These are phyloP conservation scores for Iphiclides podalirius DNA, from an alignment of 2,888 invertebrate genomes.

Conservation along the genomic window DNA sequence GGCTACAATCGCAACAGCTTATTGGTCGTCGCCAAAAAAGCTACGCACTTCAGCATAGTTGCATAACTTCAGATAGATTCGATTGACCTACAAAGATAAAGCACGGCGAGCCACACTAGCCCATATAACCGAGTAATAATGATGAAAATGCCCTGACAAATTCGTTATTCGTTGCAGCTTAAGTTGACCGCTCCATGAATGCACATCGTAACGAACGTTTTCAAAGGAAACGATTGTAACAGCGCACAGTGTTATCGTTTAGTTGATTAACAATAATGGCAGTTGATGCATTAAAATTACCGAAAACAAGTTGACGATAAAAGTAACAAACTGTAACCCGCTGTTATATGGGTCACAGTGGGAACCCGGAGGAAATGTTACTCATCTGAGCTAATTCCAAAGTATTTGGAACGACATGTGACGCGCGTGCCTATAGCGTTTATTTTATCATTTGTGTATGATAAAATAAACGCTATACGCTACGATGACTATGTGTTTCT, in stretches of 20 bases:
- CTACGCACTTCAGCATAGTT: not conserved
- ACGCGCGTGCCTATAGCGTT: not conserved
- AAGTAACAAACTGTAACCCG: not conserved
- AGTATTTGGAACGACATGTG: not conserved
- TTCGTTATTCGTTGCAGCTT: not conserved
- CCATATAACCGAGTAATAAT: not conserved
- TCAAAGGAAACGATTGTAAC: not conserved
- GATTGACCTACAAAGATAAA: slow-evolving; percentile 16
- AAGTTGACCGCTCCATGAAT: not conserved
- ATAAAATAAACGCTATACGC: too few relatives aligned
- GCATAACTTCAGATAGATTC: slow-evolving; percentile 5
- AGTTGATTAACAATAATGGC: not conserved
- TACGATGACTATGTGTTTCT: too few relatives aligned
- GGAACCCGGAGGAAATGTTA: not conserved
- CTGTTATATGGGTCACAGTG: not conserved
- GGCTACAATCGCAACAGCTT: not conserved
- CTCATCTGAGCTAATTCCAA: not conserved
- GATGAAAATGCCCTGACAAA: not conserved
- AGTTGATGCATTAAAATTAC: not conserved
- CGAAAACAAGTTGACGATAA: not conserved
- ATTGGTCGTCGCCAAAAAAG: not conserved
- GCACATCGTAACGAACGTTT: not conserved
- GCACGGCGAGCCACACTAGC: not conserved
- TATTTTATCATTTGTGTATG: not conserved
- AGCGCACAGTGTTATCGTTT: not conserved